Conservation (phyloP, 2,797 vertebrate species). For the Mus spretus region DNA sequence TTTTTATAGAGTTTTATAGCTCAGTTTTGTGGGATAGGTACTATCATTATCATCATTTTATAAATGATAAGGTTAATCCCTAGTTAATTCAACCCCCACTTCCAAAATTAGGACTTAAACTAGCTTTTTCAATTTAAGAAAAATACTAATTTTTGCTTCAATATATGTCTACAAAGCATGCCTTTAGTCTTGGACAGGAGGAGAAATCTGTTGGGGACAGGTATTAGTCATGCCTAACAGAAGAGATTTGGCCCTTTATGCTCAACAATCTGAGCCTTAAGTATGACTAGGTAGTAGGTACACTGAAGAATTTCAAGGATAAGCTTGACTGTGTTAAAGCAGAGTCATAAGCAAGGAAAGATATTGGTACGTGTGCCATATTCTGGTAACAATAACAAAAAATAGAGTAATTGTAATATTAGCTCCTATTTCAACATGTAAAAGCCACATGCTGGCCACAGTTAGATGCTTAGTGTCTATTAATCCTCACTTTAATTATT, state of each 20-base stretch:
- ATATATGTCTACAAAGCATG: slow-evolving; percentile 23
- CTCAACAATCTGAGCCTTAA: slow-evolving; percentile 3
- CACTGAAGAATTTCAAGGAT: neutral
- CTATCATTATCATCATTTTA: neutral
- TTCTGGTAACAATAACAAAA: neutral
- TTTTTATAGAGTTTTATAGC: neutral
- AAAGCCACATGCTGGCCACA: slow-evolving; percentile 3
- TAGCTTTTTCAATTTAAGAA: slow-evolving; percentile 9
- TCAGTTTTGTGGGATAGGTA: neutral
- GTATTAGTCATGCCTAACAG: neutral
- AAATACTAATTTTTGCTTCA: neutral
- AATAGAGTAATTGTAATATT: neutral
- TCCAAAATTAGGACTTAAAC: neutral
- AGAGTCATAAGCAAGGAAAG: neutral
- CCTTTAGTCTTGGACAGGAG: neutral
- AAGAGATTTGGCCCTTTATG: neutral
- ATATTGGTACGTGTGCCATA: neutral
- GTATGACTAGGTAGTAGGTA: neutral
- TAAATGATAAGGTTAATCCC: neutral
- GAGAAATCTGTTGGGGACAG: neutral
- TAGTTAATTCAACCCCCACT: neutral
- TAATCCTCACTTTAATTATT: slow-evolving; percentile 35
- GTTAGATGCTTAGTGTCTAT: neutral
- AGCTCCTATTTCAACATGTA: neutral
- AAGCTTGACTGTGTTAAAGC: neutral